phyloP scores from a whole-genome alignment of 2,888 invertebrate species.

The Netelia virgata region DNA sequence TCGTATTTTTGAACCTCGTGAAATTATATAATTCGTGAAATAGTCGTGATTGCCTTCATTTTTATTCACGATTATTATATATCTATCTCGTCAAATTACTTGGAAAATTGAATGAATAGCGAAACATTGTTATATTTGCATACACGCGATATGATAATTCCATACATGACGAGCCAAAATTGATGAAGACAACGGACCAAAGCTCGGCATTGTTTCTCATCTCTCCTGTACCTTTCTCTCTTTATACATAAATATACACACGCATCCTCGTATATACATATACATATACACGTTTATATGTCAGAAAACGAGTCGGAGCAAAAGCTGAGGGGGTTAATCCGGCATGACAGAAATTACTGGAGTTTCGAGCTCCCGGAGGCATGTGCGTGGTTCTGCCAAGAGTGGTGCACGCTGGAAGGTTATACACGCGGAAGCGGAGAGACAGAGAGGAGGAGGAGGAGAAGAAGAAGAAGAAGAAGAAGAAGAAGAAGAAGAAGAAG shows the following conservation, averaged over 20 bases:
- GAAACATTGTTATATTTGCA: background rate
- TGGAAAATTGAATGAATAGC: constrained; percentile 4
- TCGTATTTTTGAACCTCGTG: background rate
- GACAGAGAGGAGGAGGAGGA: background rate
- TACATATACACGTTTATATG: background rate
- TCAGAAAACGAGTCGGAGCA: constrained; percentile 1
- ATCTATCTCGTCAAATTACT: background rate
- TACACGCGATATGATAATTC: constrained; percentile 29
- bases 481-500: constrained; percentile 15
- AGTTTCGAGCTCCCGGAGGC: constrained; percentile 44
- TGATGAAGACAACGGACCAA: constrained; percentile 24
- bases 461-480: constrained; percentile 13
- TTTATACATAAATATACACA: background rate
- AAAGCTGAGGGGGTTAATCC: constrained; percentile 61
- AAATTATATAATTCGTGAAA: background rate
- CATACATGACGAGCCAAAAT: constrained; percentile 4
- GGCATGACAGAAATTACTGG: constrained; percentile 64
- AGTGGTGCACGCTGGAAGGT: constrained; percentile 24
- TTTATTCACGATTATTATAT: background rate
- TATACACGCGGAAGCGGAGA: constrained; percentile 9
- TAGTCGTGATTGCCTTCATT: background rate
- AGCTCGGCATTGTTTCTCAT: constrained; percentile 52
- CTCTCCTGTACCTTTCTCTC: background rate
- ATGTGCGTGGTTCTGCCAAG: constrained; percentile 41
- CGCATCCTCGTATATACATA: background rate